Percentiles rank a stretch among this genome's conserved stretches.
These are phyloP conservation scores for Lampris incognitus DNA, from an alignment of 2,113 vertebrate genomes.

Conservation along the genomic window DNA sequence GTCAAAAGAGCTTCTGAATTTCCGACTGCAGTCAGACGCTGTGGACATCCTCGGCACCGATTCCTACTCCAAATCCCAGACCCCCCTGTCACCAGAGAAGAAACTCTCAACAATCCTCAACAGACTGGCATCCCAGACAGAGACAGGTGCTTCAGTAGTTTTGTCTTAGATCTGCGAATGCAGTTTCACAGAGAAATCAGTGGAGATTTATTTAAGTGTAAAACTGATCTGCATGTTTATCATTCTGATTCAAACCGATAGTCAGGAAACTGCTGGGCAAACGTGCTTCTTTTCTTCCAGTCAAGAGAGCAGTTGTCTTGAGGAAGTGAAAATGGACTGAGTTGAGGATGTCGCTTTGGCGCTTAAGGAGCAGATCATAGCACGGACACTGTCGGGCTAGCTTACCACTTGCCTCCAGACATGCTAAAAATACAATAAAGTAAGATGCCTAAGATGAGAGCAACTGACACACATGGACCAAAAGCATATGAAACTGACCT, in stretches of 20 bases:
- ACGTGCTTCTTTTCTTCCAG: no score
- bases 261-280: no score
- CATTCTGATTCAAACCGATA: no score
- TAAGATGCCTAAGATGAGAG: slow-evolving; percentile 20
- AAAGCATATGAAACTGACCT: slow-evolving; percentile 45
- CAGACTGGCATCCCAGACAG: slow-evolving; percentile 77
- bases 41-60: slow-evolving; percentile 78
- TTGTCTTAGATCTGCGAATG: not conserved
- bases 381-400: no score
- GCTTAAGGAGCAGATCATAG: no score
- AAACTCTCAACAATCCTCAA: slow-evolving; percentile 74
- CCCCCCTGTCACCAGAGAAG: slow-evolving; percentile 67
- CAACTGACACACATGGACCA: slow-evolving; percentile 36
- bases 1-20: slow-evolving; percentile 88
- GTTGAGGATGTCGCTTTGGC: no score
- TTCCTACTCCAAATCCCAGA: slow-evolving; percentile 44
- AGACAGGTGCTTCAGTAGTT: slow-evolving; percentile 53
- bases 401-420: no score
- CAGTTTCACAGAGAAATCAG: not conserved
- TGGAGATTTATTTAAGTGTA: not conserved
- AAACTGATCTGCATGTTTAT: no score
- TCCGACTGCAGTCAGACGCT: slow-evolving; percentile 83
- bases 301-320: no score
- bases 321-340: no score
- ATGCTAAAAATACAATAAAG: no score